Evolutionary conservation across 2,113 vertebrate genomes (phyloP), one percentile per base, ranked within the genome.

Genomic region (Empidonax traillii): DNA sequence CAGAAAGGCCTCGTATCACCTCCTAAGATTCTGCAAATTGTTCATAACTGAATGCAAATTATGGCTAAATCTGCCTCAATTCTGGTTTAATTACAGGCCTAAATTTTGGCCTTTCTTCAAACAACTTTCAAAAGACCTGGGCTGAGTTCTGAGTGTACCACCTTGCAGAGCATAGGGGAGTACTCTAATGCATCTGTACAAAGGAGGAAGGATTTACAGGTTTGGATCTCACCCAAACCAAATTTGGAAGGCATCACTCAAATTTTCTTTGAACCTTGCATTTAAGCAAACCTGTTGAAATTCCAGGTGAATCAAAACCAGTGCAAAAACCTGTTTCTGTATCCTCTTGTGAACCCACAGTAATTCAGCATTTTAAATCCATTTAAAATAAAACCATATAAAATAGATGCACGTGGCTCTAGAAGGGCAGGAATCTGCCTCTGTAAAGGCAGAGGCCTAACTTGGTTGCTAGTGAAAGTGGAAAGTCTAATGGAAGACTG

Each of bases 271-370:
- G 93, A 96, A 93, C 82, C 3, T 20, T 30, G 24, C 51, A 63
- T 37, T 74, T 94, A 67, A 87, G 55, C 1, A 15, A 83, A 88
- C 19, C 43, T 91, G 44, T 2, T 74, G 61, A 67, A 78, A 92
- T 41, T 86, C 94, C 94, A 89, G 76, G 80, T 84, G 72, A 79
- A 78, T 49, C 39, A 67, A 81, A 89, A 69, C 39, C 9, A 0
- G 67, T 30, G 30, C 43, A 86, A 80, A 90, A 81, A 18, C 23
- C 30, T 67, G 61, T 35, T 85, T 82, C 73, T 89, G 35, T 96
- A 62, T 94, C 93, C 93, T 94, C 77, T 53, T 68, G 61, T 95
- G 93, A 96, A 94, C 87, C 35, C 55, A 49, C 31, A 9, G 3
- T 23, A 63, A 59, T 85, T 16, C 46, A 78, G 41, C 22, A 43